phyloP scores from a whole-genome alignment of 2,888 invertebrate genomes.

The Eudasyphora cyanicolor region DNA sequence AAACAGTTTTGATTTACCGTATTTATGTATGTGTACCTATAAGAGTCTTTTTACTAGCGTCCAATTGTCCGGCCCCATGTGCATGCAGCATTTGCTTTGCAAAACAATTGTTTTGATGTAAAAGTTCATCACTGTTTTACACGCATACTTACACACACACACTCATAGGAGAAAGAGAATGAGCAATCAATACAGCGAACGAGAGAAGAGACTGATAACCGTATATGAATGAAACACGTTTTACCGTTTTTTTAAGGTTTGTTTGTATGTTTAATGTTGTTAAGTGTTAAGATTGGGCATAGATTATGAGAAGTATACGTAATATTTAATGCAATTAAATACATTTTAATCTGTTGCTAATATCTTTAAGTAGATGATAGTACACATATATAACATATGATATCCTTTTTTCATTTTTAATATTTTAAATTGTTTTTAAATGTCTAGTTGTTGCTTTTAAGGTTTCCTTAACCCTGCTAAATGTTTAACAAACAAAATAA shows the following conservation, averaged over 20 bases:
- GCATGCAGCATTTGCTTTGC: slow-evolving; percentile 25
- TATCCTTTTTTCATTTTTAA: too few species aligned
- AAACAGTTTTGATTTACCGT: background rate
- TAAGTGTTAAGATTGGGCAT: too few species aligned
- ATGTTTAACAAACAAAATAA: background rate
- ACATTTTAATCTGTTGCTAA: too few species aligned
- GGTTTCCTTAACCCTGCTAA: too few species aligned
- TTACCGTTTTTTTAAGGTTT: slow-evolving; percentile 55
- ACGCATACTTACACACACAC: background rate
- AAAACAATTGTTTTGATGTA: background rate
- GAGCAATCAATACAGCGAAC: background rate
- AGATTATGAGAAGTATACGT: too few species aligned
- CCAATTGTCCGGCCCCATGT: too few species aligned
- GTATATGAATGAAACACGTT: slow-evolving; percentile 61
- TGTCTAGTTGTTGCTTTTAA: background rate
- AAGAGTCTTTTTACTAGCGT: too few species aligned
- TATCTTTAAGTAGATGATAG: too few species aligned
- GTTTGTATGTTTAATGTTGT: too few species aligned
- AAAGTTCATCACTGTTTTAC: background rate
- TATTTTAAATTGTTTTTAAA: too few species aligned
- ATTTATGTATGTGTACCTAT: background rate
- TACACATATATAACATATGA: too few species aligned
- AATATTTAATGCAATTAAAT: too few species aligned
- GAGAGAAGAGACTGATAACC: slow-evolving; percentile 19
- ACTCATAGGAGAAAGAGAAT: slow-evolving; percentile 26